phyloP scores from a whole-genome alignment of 2,888 invertebrate species.

The Macaria notata region DNA sequence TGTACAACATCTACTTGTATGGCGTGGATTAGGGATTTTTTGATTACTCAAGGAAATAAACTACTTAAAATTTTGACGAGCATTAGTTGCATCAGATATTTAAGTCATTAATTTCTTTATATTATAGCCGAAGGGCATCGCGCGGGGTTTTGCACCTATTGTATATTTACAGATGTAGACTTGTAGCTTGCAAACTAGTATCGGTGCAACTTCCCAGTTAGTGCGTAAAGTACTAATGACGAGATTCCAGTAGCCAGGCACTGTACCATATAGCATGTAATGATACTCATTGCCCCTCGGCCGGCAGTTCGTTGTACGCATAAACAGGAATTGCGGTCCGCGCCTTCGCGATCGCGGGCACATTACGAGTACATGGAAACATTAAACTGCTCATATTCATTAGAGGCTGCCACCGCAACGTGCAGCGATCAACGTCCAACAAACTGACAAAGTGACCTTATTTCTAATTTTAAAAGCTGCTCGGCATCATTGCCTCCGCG shows the following conservation, averaged over 20 bases:
- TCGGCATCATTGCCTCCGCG: constrained; percentile 49
- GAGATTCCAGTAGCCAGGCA: constrained; percentile 35
- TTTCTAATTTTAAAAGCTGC: constrained; percentile 43
- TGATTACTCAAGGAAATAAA: no score
- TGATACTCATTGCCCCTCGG: constrained; percentile 50
- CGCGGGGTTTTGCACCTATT: no score
- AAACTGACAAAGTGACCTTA: constrained; percentile 40
- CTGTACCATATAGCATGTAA: constrained; percentile 32
- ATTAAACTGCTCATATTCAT: constrained; percentile 9
- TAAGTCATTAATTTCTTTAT: no score
- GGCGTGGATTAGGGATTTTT: no score
- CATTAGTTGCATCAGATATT: no score
- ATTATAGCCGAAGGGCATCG: no score
- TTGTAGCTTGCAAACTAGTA: no score
- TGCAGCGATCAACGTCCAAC: constrained; percentile 8
- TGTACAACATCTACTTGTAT: no score
- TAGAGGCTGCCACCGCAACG: constrained; percentile 10
- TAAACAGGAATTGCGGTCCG: constrained; percentile 64
- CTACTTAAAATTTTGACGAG: no score
- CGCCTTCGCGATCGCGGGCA: constrained; percentile 57
- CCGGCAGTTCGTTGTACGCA: constrained; percentile 57
- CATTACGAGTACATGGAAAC: constrained; percentile 37
- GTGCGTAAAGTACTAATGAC: constrained; percentile 8
- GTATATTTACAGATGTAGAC: no score
- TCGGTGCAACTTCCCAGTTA: not conserved